Percentiles rank a stretch among this genome's conserved stretches.
These are phyloP conservation scores for Gari tellinella DNA, from an alignment of 2,888 invertebrate genomes.

Conservation along the genomic window DNA sequence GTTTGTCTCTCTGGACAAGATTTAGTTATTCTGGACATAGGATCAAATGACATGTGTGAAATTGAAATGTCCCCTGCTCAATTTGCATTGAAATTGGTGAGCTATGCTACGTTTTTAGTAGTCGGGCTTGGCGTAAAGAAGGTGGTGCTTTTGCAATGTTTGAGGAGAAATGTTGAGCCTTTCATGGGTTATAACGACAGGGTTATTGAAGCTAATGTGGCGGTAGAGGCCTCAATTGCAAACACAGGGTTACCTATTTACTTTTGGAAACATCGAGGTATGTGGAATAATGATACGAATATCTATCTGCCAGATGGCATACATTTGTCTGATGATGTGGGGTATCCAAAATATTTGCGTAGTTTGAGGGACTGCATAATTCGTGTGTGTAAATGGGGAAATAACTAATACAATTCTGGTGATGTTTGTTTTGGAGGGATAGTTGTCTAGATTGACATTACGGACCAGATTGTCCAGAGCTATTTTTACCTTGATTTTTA, in stretches of 20 bases:
- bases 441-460: too few species aligned
- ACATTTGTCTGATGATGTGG: conserved; percentile 15
- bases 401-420: too few species aligned
- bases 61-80: conserved; percentile 1
- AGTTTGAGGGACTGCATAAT: conserved; percentile 28
- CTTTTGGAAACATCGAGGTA: conserved; percentile 24
- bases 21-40: conserved; percentile 13
- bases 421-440: too few species aligned
- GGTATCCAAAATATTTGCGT: conserved; percentile 22
- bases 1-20: background rate
- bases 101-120: conserved; percentile 11
- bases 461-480: too few species aligned
- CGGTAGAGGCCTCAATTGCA: background rate
- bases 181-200: conserved; percentile 11
- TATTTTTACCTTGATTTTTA: too few species aligned
- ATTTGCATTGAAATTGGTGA: conserved; percentile 9
- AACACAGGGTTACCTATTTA: conserved; percentile 2
- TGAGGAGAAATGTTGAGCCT: background rate
- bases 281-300: conserved; percentile 2
- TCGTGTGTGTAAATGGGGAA: conserved; percentile 4
- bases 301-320: conserved; percentile 17
- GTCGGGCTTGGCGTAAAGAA: conserved; percentile 1
- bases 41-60: conserved; percentile 21
- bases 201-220: conserved; percentile 12
- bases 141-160: conserved; percentile 3